Evolutionary conservation across 2,113 vertebrate genomes (phyloP).

Genomic region (Triplophysa dalaica): DNA sequence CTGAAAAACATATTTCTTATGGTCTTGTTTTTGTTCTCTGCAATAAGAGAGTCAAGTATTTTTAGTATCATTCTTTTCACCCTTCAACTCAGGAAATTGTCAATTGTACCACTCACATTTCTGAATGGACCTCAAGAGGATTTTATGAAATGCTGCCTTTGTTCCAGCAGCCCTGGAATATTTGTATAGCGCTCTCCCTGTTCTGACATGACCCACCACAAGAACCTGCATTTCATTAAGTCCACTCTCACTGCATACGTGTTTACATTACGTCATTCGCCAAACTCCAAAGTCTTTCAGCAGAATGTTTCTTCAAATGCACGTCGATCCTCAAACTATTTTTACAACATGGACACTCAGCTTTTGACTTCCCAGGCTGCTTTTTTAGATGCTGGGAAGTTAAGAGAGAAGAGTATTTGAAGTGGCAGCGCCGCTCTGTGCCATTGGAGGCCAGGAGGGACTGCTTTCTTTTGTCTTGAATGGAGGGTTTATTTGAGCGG

Average conservation of each 20-base stretch:
- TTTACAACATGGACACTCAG: background rate
- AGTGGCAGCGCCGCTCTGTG: constrained; percentile 14
- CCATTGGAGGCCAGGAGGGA: constrained; percentile 25
- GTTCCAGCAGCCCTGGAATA: constrained; percentile 7
- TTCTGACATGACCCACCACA: constrained; percentile 28
- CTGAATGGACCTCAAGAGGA: constrained; percentile 27
- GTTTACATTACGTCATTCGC: constrained; percentile 21
- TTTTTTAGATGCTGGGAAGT: constrained; percentile 26
- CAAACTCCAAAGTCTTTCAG: constrained; percentile 8
- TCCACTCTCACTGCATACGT: background rate
- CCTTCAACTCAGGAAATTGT: constrained; percentile 54
- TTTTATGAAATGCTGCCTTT: constrained; percentile 43
- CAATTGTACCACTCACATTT: constrained; percentile 41
- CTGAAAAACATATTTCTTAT: background rate
- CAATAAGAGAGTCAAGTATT: constrained; percentile 20
- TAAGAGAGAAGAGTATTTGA: constrained; percentile 44
- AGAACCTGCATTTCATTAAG: constrained; percentile 36
- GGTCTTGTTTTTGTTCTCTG: background rate
- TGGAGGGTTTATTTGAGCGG: constrained; percentile 48
- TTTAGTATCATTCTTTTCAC: constrained; percentile 35
- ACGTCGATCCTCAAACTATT: constrained; percentile 1
- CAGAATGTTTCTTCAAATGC: background rate
- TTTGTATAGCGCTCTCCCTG: constrained; percentile 30
- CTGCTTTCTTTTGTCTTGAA: constrained; percentile 27
- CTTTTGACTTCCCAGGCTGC: background rate